phyloP scores from a whole-genome alignment of 2,888 invertebrate genomes.

The Nesidiocoris tenuis region DNA sequence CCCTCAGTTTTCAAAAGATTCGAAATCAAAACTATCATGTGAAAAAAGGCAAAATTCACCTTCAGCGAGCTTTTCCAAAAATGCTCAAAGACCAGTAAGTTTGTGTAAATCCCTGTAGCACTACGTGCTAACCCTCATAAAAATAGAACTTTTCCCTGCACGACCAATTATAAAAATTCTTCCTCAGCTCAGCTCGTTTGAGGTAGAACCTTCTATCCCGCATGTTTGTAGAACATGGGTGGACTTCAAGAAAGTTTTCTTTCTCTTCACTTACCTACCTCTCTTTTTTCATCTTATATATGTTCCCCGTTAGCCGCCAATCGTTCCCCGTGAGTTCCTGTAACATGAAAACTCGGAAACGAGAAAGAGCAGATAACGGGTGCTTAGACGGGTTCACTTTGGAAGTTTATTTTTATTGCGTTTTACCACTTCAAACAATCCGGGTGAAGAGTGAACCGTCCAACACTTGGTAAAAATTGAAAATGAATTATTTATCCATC shows the following conservation, averaged over 20 bases:
- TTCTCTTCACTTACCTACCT: not conserved
- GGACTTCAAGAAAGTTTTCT: not conserved
- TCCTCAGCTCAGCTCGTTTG: not conserved
- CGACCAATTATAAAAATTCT: slow-evolving; percentile 18
- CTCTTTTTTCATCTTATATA: not conserved
- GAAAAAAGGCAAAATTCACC: too few relatives aligned
- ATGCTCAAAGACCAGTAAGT: too few relatives aligned
- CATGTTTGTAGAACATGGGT: too few relatives aligned
- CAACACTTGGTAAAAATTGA: too few relatives aligned
- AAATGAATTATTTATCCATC: too few relatives aligned
- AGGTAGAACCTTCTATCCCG: not conserved
- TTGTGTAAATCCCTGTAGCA: too few relatives aligned
- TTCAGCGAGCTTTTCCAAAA: too few relatives aligned
- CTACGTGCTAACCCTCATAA: too few relatives aligned
- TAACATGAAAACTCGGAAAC: not conserved
- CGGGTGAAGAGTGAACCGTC: too few relatives aligned
- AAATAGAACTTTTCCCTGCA: too few relatives aligned
- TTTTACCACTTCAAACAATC: not conserved
- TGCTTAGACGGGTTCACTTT: not conserved
- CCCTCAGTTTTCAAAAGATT: too few relatives aligned
- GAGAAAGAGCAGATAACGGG: not conserved
- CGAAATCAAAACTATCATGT: too few relatives aligned
- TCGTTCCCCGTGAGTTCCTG: not conserved
- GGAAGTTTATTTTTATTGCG: not conserved
- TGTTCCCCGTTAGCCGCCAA: not conserved